Percentiles rank a stretch among this genome's conserved stretches.
Conservation (phyloP, 2,113 vertebrate genomes). For the Hippocampus guttulatus region DNA sequence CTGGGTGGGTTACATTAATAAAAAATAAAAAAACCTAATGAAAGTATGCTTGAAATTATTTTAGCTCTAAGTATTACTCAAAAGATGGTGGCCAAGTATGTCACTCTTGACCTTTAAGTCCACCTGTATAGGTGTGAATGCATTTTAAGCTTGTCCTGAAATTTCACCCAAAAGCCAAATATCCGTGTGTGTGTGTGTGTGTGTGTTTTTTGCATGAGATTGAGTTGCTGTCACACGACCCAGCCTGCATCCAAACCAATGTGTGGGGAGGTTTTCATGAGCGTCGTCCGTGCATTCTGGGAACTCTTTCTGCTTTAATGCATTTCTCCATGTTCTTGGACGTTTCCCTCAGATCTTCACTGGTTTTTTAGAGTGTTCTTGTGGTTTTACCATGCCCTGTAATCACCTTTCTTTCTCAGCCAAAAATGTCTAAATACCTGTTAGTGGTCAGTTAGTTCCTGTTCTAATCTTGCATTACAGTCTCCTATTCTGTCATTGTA, state of each 20-base stretch:
- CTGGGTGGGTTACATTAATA: too few relatives aligned
- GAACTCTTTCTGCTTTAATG: slow-evolving; percentile 13
- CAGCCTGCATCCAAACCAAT: slow-evolving; percentile 17
- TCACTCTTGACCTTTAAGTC: too few relatives aligned
- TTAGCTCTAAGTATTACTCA: too few relatives aligned
- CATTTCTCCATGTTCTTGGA: slow-evolving; percentile 33
- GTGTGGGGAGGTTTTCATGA: not conserved
- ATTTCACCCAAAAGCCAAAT: too few relatives aligned
- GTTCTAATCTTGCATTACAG: not conserved
- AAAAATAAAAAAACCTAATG: too few relatives aligned
- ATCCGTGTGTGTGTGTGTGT: too few relatives aligned
- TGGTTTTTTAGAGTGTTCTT: slow-evolving; percentile 16
- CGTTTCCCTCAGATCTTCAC: slow-evolving; percentile 25
- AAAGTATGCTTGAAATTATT: too few relatives aligned
- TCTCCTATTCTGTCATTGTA: slow-evolving; percentile 7
- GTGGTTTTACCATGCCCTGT: slow-evolving; percentile 31
- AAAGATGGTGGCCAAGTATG: too few relatives aligned
- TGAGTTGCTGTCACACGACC: slow-evolving; percentile 11
- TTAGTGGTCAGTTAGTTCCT: slow-evolving; percentile 1
- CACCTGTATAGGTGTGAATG: too few relatives aligned
- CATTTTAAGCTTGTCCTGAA: too few relatives aligned
- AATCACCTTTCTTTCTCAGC: slow-evolving; percentile 16
- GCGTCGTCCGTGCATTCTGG: slow-evolving; percentile 13
- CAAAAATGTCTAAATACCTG: slow-evolving; percentile 5
- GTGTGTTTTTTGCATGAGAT: slow-evolving; percentile 18